These are phyloP conservation scores for Betta splendens DNA, from an alignment of 2,797 vertebrate genomes.

Conservation along the genomic window DNA sequence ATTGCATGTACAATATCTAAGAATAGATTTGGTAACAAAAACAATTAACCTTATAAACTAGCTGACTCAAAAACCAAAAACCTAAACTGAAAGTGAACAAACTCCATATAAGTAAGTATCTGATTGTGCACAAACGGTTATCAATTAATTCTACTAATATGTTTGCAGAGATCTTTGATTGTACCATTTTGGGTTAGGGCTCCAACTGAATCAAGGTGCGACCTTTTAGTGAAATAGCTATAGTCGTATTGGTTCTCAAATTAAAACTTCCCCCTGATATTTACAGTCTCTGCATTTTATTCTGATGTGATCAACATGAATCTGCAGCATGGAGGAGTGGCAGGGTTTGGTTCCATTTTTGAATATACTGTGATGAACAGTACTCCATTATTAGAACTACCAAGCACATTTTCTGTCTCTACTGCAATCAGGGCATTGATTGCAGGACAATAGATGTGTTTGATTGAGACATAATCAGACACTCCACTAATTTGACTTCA, in stretches of 20 bases:
- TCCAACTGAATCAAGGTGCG: too few species aligned
- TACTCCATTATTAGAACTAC: slow-evolving; percentile 58
- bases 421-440: slow-evolving; percentile 78
- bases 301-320: slow-evolving; percentile 33
- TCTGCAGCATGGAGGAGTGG: slow-evolving; percentile 25
- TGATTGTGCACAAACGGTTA: too few species aligned
- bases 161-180: too few species aligned
- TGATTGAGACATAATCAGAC: slow-evolving; percentile 79
- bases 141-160: too few species aligned
- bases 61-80: too few species aligned
- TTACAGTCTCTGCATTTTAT: slow-evolving; percentile 12
- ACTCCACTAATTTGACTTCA: slow-evolving; percentile 75
- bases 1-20: too few species aligned
- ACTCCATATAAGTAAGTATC: too few species aligned
- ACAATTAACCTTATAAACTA: too few species aligned
- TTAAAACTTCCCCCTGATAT: background rate
- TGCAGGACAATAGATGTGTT: slow-evolving; percentile 77
- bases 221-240: background rate
- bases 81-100: too few species aligned
- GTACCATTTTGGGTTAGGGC: too few species aligned
- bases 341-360: slow-evolving; percentile 52
- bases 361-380: slow-evolving; percentile 56
- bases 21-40: too few species aligned
- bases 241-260: slow-evolving; percentile 19
- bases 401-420: slow-evolving; percentile 48